Conservation (phyloP, 2,797 vertebrate genomes). For the Odontamblyopus lacepedii region DNA sequence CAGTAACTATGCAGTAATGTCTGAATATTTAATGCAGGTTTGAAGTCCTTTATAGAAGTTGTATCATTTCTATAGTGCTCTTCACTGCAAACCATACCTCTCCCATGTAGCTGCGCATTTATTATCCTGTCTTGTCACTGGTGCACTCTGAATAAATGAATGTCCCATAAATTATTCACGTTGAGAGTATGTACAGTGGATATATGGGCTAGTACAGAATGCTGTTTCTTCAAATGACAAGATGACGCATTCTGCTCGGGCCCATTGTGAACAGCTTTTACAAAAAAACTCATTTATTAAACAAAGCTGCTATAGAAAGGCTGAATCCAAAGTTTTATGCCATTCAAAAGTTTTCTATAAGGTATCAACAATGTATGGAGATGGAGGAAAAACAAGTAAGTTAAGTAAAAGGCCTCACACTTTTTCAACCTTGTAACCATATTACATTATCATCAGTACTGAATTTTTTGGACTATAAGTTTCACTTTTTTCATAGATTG, state of each 20-base stretch:
- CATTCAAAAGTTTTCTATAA: neutral
- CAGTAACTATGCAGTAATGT: neutral
- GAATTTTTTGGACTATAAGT: no score
- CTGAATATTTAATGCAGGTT: slow-evolving; percentile 30
- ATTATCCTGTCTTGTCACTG: neutral
- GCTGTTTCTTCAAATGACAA: neutral
- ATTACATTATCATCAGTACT: no score
- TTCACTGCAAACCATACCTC: neutral
- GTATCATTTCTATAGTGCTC: slow-evolving; percentile 2
- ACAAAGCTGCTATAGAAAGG: neutral
- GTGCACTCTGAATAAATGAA: slow-evolving; percentile 2
- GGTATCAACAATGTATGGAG: slow-evolving; percentile 1
- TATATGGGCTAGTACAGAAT: slow-evolving; percentile 2
- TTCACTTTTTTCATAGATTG: no score
- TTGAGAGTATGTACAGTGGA: neutral
- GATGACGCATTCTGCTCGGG: neutral
- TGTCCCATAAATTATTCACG: neutral
- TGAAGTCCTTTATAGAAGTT: slow-evolving; percentile 15
- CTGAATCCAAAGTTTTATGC: neutral
- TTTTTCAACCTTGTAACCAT: no score
- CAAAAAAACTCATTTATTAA: neutral
- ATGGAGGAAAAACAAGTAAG: neutral
- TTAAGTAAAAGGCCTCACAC: no score
- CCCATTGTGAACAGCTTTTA: neutral
- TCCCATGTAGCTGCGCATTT: neutral